Evolutionary conservation across 2,113 vertebrate species (phyloP), one percentile per base, ranked within the genome.

Genomic region (Notiomystis cincta): DNA sequence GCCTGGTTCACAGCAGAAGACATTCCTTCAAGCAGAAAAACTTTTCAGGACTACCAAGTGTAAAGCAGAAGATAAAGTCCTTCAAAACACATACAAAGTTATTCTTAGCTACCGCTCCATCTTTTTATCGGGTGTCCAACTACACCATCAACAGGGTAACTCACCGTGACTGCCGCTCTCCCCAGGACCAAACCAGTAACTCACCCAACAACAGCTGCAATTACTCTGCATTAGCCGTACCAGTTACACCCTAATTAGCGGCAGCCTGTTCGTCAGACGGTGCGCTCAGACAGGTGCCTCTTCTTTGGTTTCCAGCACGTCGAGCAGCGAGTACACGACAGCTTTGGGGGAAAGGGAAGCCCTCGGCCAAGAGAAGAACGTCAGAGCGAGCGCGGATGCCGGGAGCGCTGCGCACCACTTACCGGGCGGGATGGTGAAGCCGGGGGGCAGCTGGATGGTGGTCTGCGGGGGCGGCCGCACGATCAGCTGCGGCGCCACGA

Each of bases 391-490:
- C 45, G 9, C 48, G 25, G 45, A 3, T 19, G 71, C 10, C 8
- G 21, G 35, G 24, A 19, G 40, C 12, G 58, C 54, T 1, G 75
- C 42, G 40, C 30, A 20, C 28, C 33, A 97, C 98, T 98, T 98
- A 99, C 98, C 98, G 90, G 97, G 97, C 47, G 98, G 98, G 96
- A 99, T 98, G 80, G 98, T 99, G 96, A 99, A 99, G 70, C 98
- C 98, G 35, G 98, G 98, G 51, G 98, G 98, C 93, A 99, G 98
- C 95, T 99, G 99, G 80, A 99, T 98, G 82, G 98, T 98, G 28
- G 99, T 98, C 97, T 99, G 99, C 60, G 98, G 98, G 69, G 98
- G 98, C 14, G 98, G 98, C 97, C 98, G 97, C 95, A 99, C 98
- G 87, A 99, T 98, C 95, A 99, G 95, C 97, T 99, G 98, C 7